Percentiles rank a stretch among this genome's conserved stretches.
Evolutionary conservation across 2,113 vertebrate species (phyloP).

Genomic region (Phoxinus phoxinus): DNA sequence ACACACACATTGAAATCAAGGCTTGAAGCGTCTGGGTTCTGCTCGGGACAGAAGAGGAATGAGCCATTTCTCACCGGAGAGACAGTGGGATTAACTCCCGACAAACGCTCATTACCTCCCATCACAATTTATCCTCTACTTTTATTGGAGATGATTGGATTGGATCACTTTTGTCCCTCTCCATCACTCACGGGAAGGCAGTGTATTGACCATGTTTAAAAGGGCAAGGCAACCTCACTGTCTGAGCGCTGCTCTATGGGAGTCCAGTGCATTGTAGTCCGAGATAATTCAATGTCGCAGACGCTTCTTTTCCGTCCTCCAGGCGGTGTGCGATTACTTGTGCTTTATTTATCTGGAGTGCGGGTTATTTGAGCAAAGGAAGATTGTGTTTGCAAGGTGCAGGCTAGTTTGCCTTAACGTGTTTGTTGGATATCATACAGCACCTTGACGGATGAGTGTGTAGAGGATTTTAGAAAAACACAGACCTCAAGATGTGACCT

Average conservation of each 20-base stretch:
- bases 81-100: constrained; percentile 9
- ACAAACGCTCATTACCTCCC: constrained; percentile 45
- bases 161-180: constrained; percentile 32
- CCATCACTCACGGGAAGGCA: constrained; percentile 37
- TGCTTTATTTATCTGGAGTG: background rate
- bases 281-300: background rate
- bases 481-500: background rate
- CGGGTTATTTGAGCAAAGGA: constrained; percentile 15
- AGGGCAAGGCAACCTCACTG: constrained; percentile 25
- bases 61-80: constrained; percentile 23
- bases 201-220: constrained; percentile 52
- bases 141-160: constrained; percentile 50
- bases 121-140: constrained; percentile 47
- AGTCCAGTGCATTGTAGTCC: background rate
- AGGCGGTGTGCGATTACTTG: background rate
- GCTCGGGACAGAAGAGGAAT: constrained; percentile 5
- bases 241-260: background rate
- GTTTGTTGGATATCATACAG: background rate
- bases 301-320: background rate
- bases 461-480: background rate
- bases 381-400: constrained; percentile 11
- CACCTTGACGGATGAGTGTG: background rate
- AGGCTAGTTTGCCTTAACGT: background rate
- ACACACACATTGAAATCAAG: background rate
- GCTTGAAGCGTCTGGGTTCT: constrained; percentile 7